phyloP scores from a whole-genome alignment of 1,140 invertebrate genomes.

The Hylaeus volcanicus region DNA sequence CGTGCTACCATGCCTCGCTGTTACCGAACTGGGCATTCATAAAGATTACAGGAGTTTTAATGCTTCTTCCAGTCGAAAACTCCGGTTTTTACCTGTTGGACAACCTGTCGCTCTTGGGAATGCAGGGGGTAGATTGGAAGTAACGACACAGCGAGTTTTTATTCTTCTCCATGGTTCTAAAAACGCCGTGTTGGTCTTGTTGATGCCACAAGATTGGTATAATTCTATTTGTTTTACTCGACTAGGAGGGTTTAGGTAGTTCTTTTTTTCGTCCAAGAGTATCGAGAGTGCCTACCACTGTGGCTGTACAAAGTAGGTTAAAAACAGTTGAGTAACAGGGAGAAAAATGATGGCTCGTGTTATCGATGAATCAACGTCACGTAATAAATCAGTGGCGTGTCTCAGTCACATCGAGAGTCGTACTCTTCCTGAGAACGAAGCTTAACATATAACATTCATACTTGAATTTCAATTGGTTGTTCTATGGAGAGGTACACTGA shows the following conservation, averaged over 20 bases:
- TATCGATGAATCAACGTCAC: not conserved
- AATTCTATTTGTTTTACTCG: too few species aligned
- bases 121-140: too few species aligned
- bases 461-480: too few species aligned
- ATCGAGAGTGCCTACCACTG: too few species aligned
- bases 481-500: too few species aligned
- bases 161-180: too few species aligned
- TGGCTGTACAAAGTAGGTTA: not conserved
- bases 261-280: too few species aligned
- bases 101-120: not conserved
- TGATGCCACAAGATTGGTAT: too few species aligned
- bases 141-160: too few species aligned
- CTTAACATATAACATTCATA: not conserved
- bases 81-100: not conserved
- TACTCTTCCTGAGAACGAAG: not conserved
- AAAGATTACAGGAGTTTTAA: conserved; percentile 44
- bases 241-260: too few species aligned
- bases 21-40: conserved; percentile 30
- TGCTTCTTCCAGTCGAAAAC: conserved; percentile 17
- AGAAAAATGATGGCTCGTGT: not conserved
- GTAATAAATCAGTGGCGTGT: not conserved
- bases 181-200: too few species aligned
- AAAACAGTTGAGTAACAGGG: not conserved
- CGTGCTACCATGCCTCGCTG: not conserved
- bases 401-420: not conserved